These are phyloP conservation scores for Microdon myrmicae DNA, from an alignment of 2,888 invertebrate species.

Conservation along the genomic window DNA sequence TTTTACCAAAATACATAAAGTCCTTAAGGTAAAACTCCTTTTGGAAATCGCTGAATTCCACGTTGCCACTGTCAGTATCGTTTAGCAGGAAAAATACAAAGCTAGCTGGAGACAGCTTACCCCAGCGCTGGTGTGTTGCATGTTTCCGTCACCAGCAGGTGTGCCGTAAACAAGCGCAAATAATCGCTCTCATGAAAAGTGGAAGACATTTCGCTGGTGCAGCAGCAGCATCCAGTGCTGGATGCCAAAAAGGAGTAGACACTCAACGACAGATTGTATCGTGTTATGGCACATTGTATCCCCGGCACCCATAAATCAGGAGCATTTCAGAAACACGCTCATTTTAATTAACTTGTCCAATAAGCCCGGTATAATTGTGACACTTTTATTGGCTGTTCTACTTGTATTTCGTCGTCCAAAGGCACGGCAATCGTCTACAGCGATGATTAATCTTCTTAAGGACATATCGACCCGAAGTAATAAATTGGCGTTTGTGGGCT, in stretches of 20 bases:
- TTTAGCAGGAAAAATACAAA: too few relatives aligned
- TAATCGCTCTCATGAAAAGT: slow-evolving; percentile 11
- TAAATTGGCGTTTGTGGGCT: slow-evolving; percentile 17
- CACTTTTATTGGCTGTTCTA: slow-evolving; percentile 34
- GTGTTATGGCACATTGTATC: slow-evolving; percentile 5
- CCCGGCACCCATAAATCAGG: slow-evolving; percentile 31
- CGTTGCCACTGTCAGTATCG: too few relatives aligned
- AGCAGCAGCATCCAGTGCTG: background rate
- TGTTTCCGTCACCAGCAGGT: slow-evolving; percentile 14
- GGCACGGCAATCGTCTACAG: slow-evolving; percentile 4
- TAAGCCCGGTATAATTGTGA: slow-evolving; percentile 26
- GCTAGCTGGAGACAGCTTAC: too few relatives aligned
- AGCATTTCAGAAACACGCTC: slow-evolving; percentile 18
- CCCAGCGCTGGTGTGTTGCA: slow-evolving; percentile 1
- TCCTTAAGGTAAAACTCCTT: too few relatives aligned
- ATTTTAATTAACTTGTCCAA: slow-evolving; percentile 43
- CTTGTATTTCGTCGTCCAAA: slow-evolving; percentile 5
- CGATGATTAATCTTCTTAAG: slow-evolving; percentile 28
- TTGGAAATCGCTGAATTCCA: too few relatives aligned
- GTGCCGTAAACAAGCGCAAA: slow-evolving; percentile 15
- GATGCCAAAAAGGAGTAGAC: background rate
- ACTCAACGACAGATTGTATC: background rate
- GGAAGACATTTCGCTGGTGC: slow-evolving; percentile 1
- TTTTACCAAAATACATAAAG: too few relatives aligned
- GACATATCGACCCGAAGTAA: slow-evolving; percentile 13